A percentile compares a stretch with the other conserved stretches of the same genome.
Evolutionary conservation across 2,113 vertebrate genomes (phyloP).

Genomic region (Plotosus lineatus): DNA sequence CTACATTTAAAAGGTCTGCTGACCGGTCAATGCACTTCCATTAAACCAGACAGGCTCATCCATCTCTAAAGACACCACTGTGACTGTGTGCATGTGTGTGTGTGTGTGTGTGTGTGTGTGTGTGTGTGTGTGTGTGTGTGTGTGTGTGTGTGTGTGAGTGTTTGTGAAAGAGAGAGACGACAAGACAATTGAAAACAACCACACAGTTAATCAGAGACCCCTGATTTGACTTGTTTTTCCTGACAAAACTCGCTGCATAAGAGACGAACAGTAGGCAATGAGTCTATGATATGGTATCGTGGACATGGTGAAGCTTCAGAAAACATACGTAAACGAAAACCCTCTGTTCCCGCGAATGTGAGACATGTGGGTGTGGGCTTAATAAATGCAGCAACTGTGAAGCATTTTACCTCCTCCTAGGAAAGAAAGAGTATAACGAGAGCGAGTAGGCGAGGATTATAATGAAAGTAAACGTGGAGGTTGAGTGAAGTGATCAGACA

Average conservation of each 20-base stretch:
- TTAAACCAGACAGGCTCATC: conserved; percentile 48
- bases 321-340: neutral
- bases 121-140: neutral
- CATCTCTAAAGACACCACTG: conserved; percentile 39
- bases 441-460: neutral
- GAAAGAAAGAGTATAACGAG: neutral
- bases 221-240: neutral
- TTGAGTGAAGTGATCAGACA: conserved; percentile 16
- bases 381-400: neutral
- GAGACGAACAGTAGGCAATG: neutral
- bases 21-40: conserved; percentile 38
- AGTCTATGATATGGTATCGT: neutral
- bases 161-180: too few relatives aligned
- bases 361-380: neutral
- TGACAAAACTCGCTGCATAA: neutral
- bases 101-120: neutral
- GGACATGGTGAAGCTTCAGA: neutral
- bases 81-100: neutral
- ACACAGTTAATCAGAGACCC: conserved; percentile 18
- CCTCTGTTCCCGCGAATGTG: neutral
- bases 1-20: conserved; percentile 44
- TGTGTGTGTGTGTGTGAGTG: neutral
- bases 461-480: neutral
- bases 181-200: neutral
- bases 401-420: neutral